phyloP scores from a whole-genome alignment of 1,140 invertebrate genomes.

The Bradynema listronoti region DNA sequence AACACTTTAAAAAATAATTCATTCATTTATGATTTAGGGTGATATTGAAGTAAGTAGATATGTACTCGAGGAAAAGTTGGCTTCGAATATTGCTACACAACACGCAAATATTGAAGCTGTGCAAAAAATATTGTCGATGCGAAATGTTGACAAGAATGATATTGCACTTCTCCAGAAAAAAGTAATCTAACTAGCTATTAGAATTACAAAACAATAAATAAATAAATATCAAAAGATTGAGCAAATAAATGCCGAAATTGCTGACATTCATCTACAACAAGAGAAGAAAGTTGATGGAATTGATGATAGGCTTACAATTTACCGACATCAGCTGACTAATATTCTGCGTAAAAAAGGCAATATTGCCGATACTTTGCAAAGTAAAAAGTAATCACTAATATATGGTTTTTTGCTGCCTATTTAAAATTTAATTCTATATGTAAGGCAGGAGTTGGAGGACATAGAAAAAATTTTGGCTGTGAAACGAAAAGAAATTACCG shows the following conservation, averaged over 20 bases:
- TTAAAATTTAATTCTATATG: constrained; percentile 12
- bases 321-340: constrained; percentile 36
- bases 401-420: neutral
- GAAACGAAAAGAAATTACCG: constrained; percentile 26
- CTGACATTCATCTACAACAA: constrained; percentile 33
- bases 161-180: constrained; percentile 32
- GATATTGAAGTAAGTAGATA: constrained; percentile 39
- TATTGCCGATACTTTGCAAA: constrained; percentile 32
- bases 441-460: constrained; percentile 36
- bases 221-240: constrained; percentile 30
- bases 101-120: constrained; percentile 34
- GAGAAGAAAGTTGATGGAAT: constrained; percentile 34
- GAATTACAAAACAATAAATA: neutral
- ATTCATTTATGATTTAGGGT: constrained; percentile 13
- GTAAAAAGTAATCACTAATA: constrained; percentile 17
- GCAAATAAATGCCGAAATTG: constrained; percentile 38
- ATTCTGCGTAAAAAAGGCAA: constrained; percentile 37
- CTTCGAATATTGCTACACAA: constrained; percentile 24
- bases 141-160: constrained; percentile 27
- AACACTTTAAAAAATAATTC: neutral
- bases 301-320: constrained; percentile 41
- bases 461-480: constrained; percentile 20
- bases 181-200: neutral
- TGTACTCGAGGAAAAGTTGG: constrained; percentile 37
- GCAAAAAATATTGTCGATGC: constrained; percentile 37